These are phyloP conservation scores for Harpagifer antarcticus DNA, from an alignment of 2,797 vertebrate genomes.

Conservation along the genomic window DNA sequence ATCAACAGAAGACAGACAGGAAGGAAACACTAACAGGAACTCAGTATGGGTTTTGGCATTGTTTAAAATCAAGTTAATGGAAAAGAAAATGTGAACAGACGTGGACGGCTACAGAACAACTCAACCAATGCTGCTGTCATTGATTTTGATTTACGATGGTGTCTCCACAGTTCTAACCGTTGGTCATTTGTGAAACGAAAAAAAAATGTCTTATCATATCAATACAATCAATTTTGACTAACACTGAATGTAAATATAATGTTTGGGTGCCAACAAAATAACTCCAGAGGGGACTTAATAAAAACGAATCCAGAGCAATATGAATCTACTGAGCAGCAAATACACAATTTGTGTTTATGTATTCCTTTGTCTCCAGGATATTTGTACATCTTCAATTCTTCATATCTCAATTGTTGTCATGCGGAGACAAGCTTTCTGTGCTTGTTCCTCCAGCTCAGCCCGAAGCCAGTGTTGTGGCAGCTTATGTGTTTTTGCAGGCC, in stretches of 20 bases:
- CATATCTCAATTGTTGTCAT: neutral
- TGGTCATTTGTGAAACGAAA: no score
- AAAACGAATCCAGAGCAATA: neutral
- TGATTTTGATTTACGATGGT: no score
- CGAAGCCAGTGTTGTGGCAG: constrained; percentile 9
- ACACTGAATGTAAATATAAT: constrained; percentile 1
- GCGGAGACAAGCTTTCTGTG: neutral
- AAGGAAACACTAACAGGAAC: no score
- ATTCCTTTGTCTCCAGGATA: neutral
- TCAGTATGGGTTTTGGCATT: no score
- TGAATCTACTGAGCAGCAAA: neutral
- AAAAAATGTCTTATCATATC: no score
- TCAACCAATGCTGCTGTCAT: no score
- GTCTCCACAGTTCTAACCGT: no score
- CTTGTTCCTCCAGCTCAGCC: constrained; percentile 17
- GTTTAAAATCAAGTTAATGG: no score
- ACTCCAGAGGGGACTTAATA: neutral
- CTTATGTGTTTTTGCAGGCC: constrained; percentile 30
- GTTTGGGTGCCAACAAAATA: constrained; percentile 8
- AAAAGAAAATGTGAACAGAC: no score
- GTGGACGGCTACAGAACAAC: no score
- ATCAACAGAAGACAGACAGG: no score
- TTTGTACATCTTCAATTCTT: constrained; percentile 19
- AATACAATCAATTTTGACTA: neutral
- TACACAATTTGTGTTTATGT: neutral